Evolutionary conservation across 2,888 invertebrate genomes (phyloP).

Genomic region (Pantelozetes paolii): DNA sequence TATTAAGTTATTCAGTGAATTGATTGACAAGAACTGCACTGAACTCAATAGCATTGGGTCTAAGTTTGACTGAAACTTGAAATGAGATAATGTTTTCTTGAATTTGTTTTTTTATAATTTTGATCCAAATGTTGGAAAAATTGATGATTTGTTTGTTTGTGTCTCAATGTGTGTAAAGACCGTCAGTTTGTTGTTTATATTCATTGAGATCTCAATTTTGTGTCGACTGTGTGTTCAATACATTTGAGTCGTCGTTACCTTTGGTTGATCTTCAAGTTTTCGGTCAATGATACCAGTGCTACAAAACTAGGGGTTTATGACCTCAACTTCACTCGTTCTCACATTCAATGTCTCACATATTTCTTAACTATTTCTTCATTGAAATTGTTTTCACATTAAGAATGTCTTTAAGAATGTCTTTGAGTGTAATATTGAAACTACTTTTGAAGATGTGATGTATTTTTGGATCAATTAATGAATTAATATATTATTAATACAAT

Average conservation of each 20-base stretch:
- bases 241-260: neutral
- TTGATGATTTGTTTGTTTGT: neutral
- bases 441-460: neutral
- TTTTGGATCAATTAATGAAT: neutral
- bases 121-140: neutral
- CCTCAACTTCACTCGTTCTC: neutral
- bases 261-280: constrained; percentile 32
- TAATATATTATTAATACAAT: neutral
- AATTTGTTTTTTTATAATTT: neutral
- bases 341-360: constrained; percentile 19
- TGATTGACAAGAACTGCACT: too few species aligned
- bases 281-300: constrained; percentile 23
- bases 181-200: neutral
- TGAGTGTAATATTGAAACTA: neutral
- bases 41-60: too few species aligned
- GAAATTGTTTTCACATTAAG: neutral
- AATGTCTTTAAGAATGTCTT: too few species aligned
- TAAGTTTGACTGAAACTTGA: too few species aligned
- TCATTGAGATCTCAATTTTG: neutral
- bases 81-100: too few species aligned
- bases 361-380: constrained; percentile 12
- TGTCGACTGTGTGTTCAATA: constrained; percentile 15
- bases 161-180: neutral
- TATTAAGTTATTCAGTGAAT: too few species aligned
- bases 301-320: constrained; percentile 19